Conservation (phyloP, 2,113 vertebrate species). For the Nothobranchius kuhntae region DNA sequence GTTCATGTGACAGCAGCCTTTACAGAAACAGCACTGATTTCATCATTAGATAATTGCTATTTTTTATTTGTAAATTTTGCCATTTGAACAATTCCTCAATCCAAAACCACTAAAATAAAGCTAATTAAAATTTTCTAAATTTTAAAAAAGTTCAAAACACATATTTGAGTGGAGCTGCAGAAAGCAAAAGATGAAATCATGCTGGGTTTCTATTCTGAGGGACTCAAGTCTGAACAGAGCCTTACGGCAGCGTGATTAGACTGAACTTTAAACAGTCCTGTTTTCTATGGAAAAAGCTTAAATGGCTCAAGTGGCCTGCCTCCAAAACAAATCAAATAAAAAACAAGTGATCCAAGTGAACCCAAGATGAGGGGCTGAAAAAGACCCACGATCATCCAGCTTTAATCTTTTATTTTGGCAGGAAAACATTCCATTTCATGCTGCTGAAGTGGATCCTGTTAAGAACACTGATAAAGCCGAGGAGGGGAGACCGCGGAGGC, state of each 20-base stretch:
- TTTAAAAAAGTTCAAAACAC: background rate
- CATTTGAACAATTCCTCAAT: background rate
- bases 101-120: background rate
- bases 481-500: conserved; percentile 43
- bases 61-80: background rate
- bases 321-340: background rate
- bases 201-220: conserved; percentile 1
- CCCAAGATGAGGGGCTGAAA: background rate
- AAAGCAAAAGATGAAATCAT: conserved; percentile 4
- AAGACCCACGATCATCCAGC: conserved; percentile 8
- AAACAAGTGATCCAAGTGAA: conserved; percentile 1
- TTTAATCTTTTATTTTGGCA: conserved; percentile 35
- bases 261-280: conserved; percentile 19
- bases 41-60: background rate
- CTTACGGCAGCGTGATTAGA: conserved; percentile 1
- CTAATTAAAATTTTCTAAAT: background rate
- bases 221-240: conserved; percentile 6
- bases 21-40: background rate
- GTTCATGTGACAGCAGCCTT: background rate
- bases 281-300: conserved; percentile 24
- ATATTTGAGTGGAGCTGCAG: background rate
- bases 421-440: conserved; percentile 38
- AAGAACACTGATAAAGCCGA: conserved; percentile 36
- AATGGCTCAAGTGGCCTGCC: conserved; percentile 1
- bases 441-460: conserved; percentile 37